Base-by-base conservation (phyloP, 2,888 invertebrate species). In the Andrena chrysosceles region DNA sequence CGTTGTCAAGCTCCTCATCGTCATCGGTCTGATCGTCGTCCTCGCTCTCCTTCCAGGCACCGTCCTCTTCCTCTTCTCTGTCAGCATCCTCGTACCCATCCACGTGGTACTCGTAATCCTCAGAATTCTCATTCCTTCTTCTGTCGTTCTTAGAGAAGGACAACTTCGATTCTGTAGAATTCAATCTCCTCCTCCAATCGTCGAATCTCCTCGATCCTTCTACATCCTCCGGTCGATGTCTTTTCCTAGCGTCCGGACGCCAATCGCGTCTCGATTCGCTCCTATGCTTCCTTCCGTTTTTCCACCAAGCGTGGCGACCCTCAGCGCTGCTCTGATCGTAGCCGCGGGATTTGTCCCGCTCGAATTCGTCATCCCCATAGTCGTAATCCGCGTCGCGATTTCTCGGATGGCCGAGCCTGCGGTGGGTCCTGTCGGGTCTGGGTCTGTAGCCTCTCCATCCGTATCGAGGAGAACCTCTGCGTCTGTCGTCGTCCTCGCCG, bases 1-100 rank as follows among this genome's bases (percentile, higher is more conserved):
- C 90, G n/a, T 89, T 89, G 52, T 92, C 91, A n/a, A 89, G 70
- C 26, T 87, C 89, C 2, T 90, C 89, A 10, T 77, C 81, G 8
- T 74, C 76, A 0, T 83, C 81, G 10, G 82, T 85, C 23, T 83
- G 82, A 6, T 86, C 85, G 5, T 87, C 85, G 2, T 77, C 64
- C 56, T 83, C 80, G 1, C 56, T 54, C 13, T 84, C 82, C 29
- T 64, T 76, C 77, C 59, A 73, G 5, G 7, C 48, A 13, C 75
- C 71, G 3, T 81, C 80, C 4, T 80, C 75, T 0, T 88, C 85
- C 1, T 86, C 83, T 2, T 87, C 83, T 6, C 74, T 60, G 10
- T 87, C 81, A 16, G 76, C 54, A 0, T 85, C 81, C 2, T 85
- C 83, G n/a, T 56, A 33, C 5, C 66, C 77, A 7, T 85, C 87